Evolutionary conservation across 1,140 invertebrate species (phyloP), one percentile per base, ranked within the genome.

Genomic region (Magallana ariakensis): DNA sequence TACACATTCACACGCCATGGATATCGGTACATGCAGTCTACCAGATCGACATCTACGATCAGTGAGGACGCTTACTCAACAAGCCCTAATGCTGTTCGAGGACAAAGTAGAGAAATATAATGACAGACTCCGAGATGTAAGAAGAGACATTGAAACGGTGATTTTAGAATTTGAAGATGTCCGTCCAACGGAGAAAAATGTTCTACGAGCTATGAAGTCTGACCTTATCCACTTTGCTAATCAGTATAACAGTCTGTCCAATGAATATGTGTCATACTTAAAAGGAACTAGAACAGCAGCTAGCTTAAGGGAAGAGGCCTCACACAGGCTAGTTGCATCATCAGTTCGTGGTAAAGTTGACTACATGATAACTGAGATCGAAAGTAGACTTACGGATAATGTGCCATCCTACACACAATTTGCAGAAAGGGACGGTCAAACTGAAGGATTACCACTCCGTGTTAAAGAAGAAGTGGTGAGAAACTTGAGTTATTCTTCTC

Each of bases 51-150:
- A 70, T 22, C 62, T 70, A 15, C 62, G 62, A 19, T 8, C 16
- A 19, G 26, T 11, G 26, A 70, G 62, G 19, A 70, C 62, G 19
- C 62, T 70, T 19, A 70, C 62, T 22, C 62, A 70, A 19, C 16
- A 70, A 70, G 62, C 62, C 62, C 62, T 70, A 7, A 70, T 70
- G 62, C 19, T 70, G 19, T 70, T 26, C 26, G 62, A 70, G 19
- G 19, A 70, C 6, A 70, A 26, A 70, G 62, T 26, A 19, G 62
- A 33, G 3, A n/a, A 70, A n/a, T 70, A 70, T 26, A 70, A 26
- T 22, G 22, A 66, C 62, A 70, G 19, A 19, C 62, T 70, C 26
- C 19, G 19, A 22, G 19, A 19, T 70, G 19, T 70, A 19, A 19
- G 62, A 26, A 70, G 62, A 70, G 62, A 70, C 19, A 70, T 70